These are phyloP conservation scores for Garrulus glandarius DNA, from an alignment of 2,797 vertebrate species.

Conservation along the genomic window DNA sequence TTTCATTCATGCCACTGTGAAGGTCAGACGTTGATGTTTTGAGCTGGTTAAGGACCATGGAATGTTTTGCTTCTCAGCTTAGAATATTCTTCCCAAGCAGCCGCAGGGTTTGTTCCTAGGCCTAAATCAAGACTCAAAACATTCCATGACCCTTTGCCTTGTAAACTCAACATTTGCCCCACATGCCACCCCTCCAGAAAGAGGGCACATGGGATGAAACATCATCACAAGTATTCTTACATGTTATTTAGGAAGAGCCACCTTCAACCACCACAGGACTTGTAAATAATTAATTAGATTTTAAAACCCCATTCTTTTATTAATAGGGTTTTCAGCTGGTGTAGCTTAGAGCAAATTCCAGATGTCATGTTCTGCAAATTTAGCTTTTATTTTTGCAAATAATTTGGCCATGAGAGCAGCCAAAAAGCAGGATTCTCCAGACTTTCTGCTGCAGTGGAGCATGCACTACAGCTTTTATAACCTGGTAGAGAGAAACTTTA, in stretches of 20 bases:
- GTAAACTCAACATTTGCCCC: not conserved
- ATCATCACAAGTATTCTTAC: not conserved
- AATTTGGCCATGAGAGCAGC: not conserved
- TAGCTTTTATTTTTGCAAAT: not conserved
- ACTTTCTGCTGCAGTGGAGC: not conserved
- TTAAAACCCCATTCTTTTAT: accelerated
- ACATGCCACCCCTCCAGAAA: not conserved
- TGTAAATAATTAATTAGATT: not conserved
- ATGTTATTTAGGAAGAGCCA: not conserved
- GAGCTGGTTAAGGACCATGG: not conserved
- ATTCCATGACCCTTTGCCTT: slow-evolving; percentile 35
- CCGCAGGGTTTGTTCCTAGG: not conserved
- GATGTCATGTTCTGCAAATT: not conserved
- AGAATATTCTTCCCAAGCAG: slow-evolving; percentile 63
- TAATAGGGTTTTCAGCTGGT: not conserved
- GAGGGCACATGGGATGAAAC: not conserved
- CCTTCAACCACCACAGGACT: not conserved
- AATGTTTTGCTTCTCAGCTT: slow-evolving; percentile 63
- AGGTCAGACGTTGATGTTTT: slow-evolving; percentile 43
- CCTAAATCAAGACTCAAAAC: slow-evolving; percentile 61
- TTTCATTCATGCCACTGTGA: slow-evolving; percentile 57
- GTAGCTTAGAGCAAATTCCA: not conserved
- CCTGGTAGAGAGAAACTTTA: not conserved
- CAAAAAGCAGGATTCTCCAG: not conserved
- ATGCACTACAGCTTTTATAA: not conserved